Evolutionary conservation across 2,888 invertebrate species (phyloP).

Genomic region (Oscheius onirici): DNA sequence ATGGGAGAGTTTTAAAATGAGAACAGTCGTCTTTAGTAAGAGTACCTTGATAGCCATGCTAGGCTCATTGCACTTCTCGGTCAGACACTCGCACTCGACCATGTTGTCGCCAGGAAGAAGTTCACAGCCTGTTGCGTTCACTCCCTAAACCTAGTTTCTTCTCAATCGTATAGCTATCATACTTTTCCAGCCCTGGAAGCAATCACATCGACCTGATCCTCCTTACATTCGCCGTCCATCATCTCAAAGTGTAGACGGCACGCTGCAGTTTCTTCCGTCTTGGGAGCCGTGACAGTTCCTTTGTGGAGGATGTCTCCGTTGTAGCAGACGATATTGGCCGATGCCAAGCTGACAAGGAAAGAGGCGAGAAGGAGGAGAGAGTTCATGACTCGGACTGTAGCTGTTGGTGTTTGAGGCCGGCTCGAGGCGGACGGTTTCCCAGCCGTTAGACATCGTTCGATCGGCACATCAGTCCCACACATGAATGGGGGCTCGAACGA

Average conservation of each 20-base stretch:
- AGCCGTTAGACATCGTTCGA: constrained; percentile 9
- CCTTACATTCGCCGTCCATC: constrained; percentile 4
- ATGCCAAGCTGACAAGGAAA: not conserved
- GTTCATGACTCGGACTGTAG: not conserved
- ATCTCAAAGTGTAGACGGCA: constrained; percentile 9
- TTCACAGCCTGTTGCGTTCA: not conserved
- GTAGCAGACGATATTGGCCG: constrained; percentile 11
- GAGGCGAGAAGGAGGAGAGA: not conserved
- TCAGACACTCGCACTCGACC: constrained; percentile 8
- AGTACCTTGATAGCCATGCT: constrained; percentile 6
- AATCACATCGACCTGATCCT: not conserved
- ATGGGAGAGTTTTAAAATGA: too few species aligned
- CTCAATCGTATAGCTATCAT: not conserved
- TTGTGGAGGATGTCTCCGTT: constrained; percentile 22
- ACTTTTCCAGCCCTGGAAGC: not conserved
- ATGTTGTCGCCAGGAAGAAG: constrained; percentile 2
- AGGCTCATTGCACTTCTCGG: constrained; percentile 8
- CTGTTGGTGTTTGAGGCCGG: constrained; percentile 3
- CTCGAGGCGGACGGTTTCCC: not conserved
- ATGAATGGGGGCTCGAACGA: not conserved
- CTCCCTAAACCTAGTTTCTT: not conserved
- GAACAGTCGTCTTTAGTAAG: not conserved
- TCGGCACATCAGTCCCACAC: not conserved
- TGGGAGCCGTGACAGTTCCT: not conserved
- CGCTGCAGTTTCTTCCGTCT: not conserved